These are phyloP conservation scores for Xestia sexstrigata DNA, from an alignment of 2,888 invertebrate species.

Conservation along the genomic window DNA sequence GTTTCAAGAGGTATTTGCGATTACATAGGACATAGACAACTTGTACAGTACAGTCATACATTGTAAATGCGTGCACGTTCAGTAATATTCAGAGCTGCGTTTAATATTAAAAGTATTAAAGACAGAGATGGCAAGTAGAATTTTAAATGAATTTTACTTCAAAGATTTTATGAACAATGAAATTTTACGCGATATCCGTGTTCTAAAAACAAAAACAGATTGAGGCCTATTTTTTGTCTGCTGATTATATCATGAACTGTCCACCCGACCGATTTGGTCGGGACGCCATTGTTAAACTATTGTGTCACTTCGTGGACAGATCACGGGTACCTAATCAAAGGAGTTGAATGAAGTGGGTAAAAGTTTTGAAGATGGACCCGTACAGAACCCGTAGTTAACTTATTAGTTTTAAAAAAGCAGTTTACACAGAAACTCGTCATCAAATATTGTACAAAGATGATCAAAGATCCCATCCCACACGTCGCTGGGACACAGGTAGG, in stretches of 20 bases:
- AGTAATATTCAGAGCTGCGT: slow-evolving; percentile 2
- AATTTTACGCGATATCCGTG: background rate
- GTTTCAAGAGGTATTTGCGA: slow-evolving; percentile 33
- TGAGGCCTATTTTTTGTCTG: background rate
- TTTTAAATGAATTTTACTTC: background rate
- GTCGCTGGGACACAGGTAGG: too few relatives aligned
- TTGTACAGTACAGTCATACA: slow-evolving; percentile 3
- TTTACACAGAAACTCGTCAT: background rate
- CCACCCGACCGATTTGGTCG: too few relatives aligned
- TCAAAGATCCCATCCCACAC: too few relatives aligned
- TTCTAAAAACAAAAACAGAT: background rate
- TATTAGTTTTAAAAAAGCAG: background rate
- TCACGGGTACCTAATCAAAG: too few relatives aligned
- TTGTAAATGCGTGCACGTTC: slow-evolving; percentile 37
- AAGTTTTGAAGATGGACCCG: background rate
- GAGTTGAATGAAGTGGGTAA: background rate
- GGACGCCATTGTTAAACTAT: too few relatives aligned
- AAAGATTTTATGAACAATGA: background rate
- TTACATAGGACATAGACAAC: slow-evolving; percentile 9
- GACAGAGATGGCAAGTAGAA: background rate
- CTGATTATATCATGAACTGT: too few relatives aligned
- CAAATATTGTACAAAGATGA: background rate
- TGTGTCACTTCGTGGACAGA: too few relatives aligned
- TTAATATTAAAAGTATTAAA: slow-evolving; percentile 20
- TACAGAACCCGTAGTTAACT: background rate